Conservation (phyloP, 2,113 vertebrate genomes). For the Dipodomys spectabilis region DNA sequence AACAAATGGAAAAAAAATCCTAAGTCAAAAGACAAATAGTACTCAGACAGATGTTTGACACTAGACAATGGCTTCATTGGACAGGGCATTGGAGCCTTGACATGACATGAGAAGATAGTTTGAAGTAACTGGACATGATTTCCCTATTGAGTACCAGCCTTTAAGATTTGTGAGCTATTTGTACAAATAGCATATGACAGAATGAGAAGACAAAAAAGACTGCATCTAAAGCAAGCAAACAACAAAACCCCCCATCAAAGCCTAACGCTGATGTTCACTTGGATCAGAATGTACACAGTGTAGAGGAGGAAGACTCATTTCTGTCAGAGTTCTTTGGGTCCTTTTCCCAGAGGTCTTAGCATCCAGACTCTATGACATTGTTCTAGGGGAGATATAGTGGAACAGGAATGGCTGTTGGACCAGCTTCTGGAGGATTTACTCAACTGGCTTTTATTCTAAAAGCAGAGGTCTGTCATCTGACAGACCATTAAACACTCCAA, state of each 20-base stretch:
- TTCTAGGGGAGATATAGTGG: not conserved
- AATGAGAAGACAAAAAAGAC: too few species aligned
- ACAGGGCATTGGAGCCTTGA: too few species aligned
- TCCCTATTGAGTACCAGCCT: too few species aligned
- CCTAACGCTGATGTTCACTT: not conserved
- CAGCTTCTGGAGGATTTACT: not conserved
- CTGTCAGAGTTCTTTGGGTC: not conserved
- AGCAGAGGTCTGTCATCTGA: not conserved
- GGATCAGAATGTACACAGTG: not conserved
- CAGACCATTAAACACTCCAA: conserved; percentile 23
- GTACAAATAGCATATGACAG: too few species aligned
- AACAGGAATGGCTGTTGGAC: not conserved
- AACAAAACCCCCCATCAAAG: not conserved
- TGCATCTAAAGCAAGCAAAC: not conserved
- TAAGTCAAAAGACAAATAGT: conserved; percentile 2
- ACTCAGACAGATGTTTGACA: not conserved
- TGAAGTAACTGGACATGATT: too few species aligned
- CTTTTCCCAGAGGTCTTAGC: conserved; percentile 11
- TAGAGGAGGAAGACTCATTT: not conserved
- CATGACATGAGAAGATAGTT: too few species aligned
- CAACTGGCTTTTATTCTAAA: not conserved
- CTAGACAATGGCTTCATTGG: not conserved
- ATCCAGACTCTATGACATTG: not conserved
- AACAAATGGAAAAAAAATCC: not conserved
- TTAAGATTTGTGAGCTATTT: too few species aligned